Base-by-base conservation (phyloP, 1,140 invertebrate genomes). In the Lineus longissimus region DNA sequence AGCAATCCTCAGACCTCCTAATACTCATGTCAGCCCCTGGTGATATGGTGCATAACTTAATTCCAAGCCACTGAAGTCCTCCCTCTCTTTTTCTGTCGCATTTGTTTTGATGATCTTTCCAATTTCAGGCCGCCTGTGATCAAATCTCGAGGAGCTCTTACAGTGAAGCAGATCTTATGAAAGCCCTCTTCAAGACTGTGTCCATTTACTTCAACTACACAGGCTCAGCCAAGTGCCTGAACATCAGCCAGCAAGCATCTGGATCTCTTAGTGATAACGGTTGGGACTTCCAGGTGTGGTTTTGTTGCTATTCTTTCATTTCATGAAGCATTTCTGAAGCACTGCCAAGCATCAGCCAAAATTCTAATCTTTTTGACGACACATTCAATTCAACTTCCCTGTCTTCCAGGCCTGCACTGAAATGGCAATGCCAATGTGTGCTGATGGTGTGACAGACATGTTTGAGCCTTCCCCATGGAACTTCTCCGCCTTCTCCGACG, bases 351-450 rank as follows among this genome's bases (percentile, higher is more conserved):
- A n/a, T n/a, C n/a, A n/a, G n/a, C n/a, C n/a, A n/a, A n/a, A n/a
- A n/a, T n/a, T n/a, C n/a, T n/a, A n/a, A n/a, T n/a, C n/a, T n/a
- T n/a, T n/a, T n/a, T n/a, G n/a, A n/a, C n/a, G n/a, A n/a, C n/a
- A n/a, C n/a, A n/a, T n/a, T n/a, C n/a, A n/a, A n/a, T 36, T 36
- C 15, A 15, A 36, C 33, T 36, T 36, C 6, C 45, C 59, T 27
- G 19, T 25, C 7, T 59, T 19, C 40, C 23, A 82, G 78, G 69
- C 89, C 9, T 98, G 95, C 76, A 95, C 94, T 29, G 95, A 98
- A 82, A 95, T 98, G 90, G 89, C 96, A 47, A 94, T 96, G 90
- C 93, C 93, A 0, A 88, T 92, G 81, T 97, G 95, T 79, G 83
- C 86, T 6, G 87, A 89, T 70, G 90, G 90, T 17, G 73, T 83